Percentiles rank a stretch among this genome's conserved stretches.
These are phyloP conservation scores for Microctenopoma steveboyesi DNA, from an alignment of 2,797 vertebrate genomes.

Conservation along the genomic window DNA sequence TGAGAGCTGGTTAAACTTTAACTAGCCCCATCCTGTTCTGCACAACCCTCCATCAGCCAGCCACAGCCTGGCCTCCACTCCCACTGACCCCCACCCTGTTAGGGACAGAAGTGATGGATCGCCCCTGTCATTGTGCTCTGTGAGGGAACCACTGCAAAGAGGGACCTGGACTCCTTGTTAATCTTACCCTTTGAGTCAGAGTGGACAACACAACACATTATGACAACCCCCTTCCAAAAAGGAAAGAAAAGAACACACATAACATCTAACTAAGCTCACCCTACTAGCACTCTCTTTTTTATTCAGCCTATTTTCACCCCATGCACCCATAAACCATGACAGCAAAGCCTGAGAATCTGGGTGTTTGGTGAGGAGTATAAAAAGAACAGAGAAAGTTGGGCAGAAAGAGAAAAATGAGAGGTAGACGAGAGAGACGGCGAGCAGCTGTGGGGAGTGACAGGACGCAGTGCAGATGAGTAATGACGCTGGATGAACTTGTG, in stretches of 20 bases:
- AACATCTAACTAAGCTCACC: constrained; percentile 60
- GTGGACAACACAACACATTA: constrained; percentile 81
- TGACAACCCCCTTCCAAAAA: constrained; percentile 68
- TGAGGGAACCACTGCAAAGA: constrained; percentile 73
- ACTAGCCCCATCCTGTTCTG: constrained; percentile 86
- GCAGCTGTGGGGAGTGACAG: constrained; percentile 81
- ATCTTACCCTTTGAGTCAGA: constrained; percentile 80
- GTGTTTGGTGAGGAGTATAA: constrained; percentile 44
- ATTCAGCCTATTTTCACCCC: constrained; percentile 50
- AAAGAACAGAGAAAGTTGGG: constrained; percentile 69
- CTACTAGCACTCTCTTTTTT: constrained; percentile 53
- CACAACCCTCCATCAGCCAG: constrained; percentile 64
- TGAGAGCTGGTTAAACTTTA: constrained; percentile 96
- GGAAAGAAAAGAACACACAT: constrained; percentile 61
- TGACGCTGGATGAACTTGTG: constrained; percentile 65
- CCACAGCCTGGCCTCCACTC: constrained; percentile 63
- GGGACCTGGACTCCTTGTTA: constrained; percentile 78
- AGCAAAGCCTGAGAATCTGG: constrained; percentile 59
- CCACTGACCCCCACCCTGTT: constrained; percentile 85
- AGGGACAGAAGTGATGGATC: constrained; percentile 84
- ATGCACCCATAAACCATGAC: constrained; percentile 44
- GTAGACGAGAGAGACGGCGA: constrained; percentile 63
- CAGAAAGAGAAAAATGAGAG: constrained; percentile 71
- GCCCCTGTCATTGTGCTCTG: constrained; percentile 78
- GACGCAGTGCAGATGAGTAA: constrained; percentile 72